Percentiles rank a stretch among this genome's conserved stretches.
phyloP scores from a whole-genome alignment of 2,797 vertebrate species.

The Urocyon cinereoargenteus region DNA sequence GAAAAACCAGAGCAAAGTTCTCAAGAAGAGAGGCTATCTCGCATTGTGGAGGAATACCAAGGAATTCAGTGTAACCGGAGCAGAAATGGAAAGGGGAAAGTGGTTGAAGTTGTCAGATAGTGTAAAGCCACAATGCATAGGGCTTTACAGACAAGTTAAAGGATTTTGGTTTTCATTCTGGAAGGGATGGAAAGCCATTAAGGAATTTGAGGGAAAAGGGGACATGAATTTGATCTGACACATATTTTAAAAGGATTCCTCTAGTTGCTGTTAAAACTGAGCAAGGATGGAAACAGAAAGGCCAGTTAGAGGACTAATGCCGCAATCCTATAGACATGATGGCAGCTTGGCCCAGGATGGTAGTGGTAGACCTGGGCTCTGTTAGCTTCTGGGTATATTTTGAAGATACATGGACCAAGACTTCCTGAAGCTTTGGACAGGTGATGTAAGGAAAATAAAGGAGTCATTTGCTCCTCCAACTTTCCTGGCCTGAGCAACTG shows the following conservation, averaged over 20 bases:
- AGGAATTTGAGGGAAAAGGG: neutral
- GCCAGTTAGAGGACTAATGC: neutral
- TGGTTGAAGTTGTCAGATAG: neutral
- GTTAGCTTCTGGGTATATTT: neutral
- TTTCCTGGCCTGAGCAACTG: neutral
- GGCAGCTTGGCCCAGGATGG: neutral
- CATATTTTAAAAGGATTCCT: neutral
- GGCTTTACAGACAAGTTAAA: neutral
- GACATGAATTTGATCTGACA: neutral
- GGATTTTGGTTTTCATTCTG: neutral
- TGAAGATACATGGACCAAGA: neutral
- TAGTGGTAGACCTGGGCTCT: neutral
- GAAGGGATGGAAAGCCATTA: neutral
- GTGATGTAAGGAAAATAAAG: neutral
- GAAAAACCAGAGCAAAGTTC: neutral
- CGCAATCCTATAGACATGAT: neutral
- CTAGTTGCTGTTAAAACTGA: neutral
- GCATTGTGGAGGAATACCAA: neutral
- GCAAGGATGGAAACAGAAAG: neutral
- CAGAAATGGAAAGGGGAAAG: neutral
- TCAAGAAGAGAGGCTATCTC: neutral
- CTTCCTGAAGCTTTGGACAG: neutral
- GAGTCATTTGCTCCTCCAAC: neutral
- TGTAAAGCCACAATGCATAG: neutral
- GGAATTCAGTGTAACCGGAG: neutral